Evolutionary conservation across 2,888 invertebrate species (phyloP).

Genomic region (Cybosia mesomella): DNA sequence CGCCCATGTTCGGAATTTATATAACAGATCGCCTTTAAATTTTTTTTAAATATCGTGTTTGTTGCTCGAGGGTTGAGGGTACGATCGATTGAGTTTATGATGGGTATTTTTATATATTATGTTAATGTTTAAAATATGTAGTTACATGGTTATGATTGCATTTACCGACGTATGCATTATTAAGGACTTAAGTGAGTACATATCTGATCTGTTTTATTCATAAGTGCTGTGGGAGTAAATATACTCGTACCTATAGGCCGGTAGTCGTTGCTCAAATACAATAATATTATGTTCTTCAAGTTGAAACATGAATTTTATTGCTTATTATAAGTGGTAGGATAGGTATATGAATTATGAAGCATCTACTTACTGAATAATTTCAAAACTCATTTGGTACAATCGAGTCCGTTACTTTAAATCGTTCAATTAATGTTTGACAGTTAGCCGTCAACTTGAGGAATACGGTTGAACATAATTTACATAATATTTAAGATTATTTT

Average conservation of each 20-base stretch:
- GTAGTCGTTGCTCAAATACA: neutral
- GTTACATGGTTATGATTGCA: conserved; percentile 62
- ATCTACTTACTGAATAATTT: neutral
- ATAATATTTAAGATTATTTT: neutral
- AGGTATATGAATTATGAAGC: conserved; percentile 10
- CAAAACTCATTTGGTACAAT: neutral
- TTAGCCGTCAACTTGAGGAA: neutral
- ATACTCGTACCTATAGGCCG: neutral
- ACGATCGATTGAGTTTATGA: conserved; percentile 76
- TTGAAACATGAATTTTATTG: conserved; percentile 10
- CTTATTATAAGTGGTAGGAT: conserved; percentile 1
- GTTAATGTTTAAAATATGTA: conserved; percentile 77
- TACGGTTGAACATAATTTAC: neutral
- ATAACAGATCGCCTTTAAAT: conserved; percentile 67
- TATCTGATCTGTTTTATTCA: conserved; percentile 23
- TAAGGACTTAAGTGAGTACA: conserved; percentile 15
- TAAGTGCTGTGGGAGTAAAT: neutral
- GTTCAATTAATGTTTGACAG: neutral
- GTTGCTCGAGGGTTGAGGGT: conserved; percentile 77
- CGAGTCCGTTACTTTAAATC: conserved; percentile 1
- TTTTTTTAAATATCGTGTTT: conserved; percentile 69
- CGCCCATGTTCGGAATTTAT: conserved; percentile 76
- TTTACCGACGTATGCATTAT: conserved; percentile 35
- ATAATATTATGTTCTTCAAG: neutral
- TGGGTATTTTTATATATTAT: conserved; percentile 80